A percentile compares a stretch with the other conserved stretches of the same genome.
Evolutionary conservation across 2,113 vertebrate species (phyloP).

Genomic region (Rhineura floridana): DNA sequence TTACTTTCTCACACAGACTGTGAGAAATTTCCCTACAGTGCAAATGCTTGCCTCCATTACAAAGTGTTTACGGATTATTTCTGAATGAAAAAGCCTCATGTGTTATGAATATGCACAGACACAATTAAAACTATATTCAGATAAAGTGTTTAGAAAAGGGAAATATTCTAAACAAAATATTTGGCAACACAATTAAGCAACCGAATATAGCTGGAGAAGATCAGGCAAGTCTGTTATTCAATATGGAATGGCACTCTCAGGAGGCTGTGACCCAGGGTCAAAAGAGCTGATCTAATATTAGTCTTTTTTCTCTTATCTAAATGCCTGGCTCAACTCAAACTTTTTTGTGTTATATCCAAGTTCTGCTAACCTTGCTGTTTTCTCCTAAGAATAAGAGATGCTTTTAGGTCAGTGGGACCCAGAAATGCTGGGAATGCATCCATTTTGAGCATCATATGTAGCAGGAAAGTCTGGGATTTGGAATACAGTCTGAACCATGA

Average conservation of each 20-base stretch:
- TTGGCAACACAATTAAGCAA: not conserved
- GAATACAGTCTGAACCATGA: not conserved
- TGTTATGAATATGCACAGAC: not conserved
- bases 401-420: not conserved
- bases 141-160: not conserved
- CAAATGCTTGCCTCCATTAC: not conserved
- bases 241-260: not conserved
- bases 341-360: not conserved
- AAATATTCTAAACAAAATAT: not conserved
- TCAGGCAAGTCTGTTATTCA: not conserved
- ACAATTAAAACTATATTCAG: not conserved
- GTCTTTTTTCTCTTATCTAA: not conserved
- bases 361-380: not conserved
- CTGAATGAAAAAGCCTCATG: not conserved
- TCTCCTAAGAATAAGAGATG: not conserved
- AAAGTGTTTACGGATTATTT: constrained; percentile 1
- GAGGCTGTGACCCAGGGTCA: not conserved
- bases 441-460: not conserved
- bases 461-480: not conserved
- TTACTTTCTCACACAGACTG: not conserved
- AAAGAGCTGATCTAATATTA: not conserved
- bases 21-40: not conserved
- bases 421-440: not conserved
- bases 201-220: not conserved
- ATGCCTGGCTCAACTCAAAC: too few species aligned